Percentiles rank a stretch among this genome's conserved stretches.
phyloP scores from a whole-genome alignment of 2,888 invertebrate genomes.

The Drosophila sordidapex region DNA sequence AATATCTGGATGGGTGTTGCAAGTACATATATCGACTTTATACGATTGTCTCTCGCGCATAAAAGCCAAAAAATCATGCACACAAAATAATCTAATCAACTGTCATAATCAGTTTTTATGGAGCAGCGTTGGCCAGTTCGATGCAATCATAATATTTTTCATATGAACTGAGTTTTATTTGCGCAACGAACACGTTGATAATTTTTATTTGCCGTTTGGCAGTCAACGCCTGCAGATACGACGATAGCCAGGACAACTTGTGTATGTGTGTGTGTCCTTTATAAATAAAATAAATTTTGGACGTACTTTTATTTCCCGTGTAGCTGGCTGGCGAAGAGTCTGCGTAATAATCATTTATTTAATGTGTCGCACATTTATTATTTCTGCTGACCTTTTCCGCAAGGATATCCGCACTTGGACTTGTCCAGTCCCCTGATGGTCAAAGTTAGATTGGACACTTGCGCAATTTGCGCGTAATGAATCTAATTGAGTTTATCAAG shows the following conservation, averaged over 20 bases:
- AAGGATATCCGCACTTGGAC: constrained; percentile 20
- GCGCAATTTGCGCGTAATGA: constrained; percentile 78
- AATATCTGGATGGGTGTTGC: constrained; percentile 22
- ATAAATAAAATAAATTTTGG: constrained; percentile 76
- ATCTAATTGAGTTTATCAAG: constrained; percentile 81
- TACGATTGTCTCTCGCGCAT: constrained; percentile 54
- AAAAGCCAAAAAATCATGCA: constrained; percentile 48
- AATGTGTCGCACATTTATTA: constrained; percentile 82
- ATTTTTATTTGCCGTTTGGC: constrained; percentile 71
- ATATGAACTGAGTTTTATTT: constrained; percentile 61
- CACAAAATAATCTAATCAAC: constrained; percentile 73
- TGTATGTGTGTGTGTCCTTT: constrained; percentile 33
- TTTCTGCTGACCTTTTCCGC: constrained; percentile 76
- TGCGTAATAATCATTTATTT: constrained; percentile 82
- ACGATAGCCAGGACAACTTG: constrained; percentile 33
- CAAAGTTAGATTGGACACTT: constrained; percentile 83
- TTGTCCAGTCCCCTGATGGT: constrained; percentile 67
- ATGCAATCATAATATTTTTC: constrained; percentile 70
- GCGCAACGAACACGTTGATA: constrained; percentile 72
- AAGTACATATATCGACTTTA: constrained; percentile 38
- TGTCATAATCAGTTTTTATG: constrained; percentile 73
- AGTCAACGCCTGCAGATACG: constrained; percentile 32
- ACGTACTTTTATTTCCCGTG: constrained; percentile 74
- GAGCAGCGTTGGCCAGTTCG: constrained; percentile 23
- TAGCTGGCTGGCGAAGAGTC: constrained; percentile 12